Base-by-base conservation (phyloP, 2,888 invertebrate genomes). In the Mycalesis mineus region DNA sequence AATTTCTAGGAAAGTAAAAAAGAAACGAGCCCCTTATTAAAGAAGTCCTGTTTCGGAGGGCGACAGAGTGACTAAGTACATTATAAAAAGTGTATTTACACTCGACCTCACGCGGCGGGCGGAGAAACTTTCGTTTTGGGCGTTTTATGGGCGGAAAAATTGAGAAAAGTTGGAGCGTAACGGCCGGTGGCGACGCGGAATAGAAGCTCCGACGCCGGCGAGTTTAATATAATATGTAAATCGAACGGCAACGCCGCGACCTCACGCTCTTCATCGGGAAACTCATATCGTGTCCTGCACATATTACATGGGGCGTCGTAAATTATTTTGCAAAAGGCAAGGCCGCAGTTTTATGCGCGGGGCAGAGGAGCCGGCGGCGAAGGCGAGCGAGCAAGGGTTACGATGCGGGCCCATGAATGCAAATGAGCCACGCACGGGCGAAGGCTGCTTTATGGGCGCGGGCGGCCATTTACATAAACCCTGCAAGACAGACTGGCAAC, bases 221-320 rank as follows among this genome's bases (percentile, higher is more conserved):
- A 82, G 72, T 89, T 89, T 89, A 89, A 89, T 89, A 89, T 89
- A 89, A 88, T 88, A 89, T 89, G 89, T 84, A 88, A 88, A 89
- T 89, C 84, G 83, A 84, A 85, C 80, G 84, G 78, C 78, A 77
- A 75, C 79, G 77, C 73, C 75, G 80, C 82, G 86, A 84, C 82
- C 84, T 86, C 77, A 78, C 77, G 76, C 76, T 79, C 77, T 70
- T 74, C 75, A 78, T 75, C 77, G 82, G 77, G 78, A 74, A 80
- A 80, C 83, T 87, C 85, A 84, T 85, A 88, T 86, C 79, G 80
- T 69, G 67, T 75, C 76, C 74, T 78, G 82, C 84, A 85, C 84
- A 80, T 86, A 87, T 85, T 85, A 86, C 82, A 79, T 76, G 70
- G 84, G 81, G 82, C 79, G 78, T 86, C 88, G 84, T 89, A 89